Percentiles rank a stretch among this genome's conserved stretches.
Conservation (phyloP, 2,113 vertebrate genomes). For the Sakesphorus luctuosus region DNA sequence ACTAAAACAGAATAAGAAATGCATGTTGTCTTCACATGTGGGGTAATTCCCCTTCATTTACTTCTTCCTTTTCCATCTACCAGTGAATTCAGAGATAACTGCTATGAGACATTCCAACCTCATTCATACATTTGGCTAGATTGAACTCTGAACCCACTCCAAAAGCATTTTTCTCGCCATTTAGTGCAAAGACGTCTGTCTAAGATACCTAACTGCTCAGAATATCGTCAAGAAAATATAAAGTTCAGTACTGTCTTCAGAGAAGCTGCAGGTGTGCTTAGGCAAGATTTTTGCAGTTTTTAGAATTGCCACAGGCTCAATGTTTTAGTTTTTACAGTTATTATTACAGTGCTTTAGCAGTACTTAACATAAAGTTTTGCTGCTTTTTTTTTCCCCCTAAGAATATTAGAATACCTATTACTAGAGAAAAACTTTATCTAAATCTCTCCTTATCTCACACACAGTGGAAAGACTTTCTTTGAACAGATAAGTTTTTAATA, state of each 20-base stretch:
- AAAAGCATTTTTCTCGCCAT: background rate
- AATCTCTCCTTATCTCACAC: background rate
- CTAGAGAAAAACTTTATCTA: background rate
- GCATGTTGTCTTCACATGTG: background rate
- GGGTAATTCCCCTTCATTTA: background rate
- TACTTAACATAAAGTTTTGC: rapidly evolving
- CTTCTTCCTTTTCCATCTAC: background rate
- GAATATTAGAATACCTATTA: background rate
- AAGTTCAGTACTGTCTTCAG: background rate
- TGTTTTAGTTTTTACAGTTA: background rate
- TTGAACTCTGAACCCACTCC: background rate
- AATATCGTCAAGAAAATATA: background rate
- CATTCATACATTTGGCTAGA: background rate
- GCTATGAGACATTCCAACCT: background rate
- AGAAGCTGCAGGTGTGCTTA: background rate
- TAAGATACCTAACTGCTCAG: background rate
- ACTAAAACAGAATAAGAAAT: background rate
- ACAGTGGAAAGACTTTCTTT: background rate
- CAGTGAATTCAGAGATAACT: background rate
- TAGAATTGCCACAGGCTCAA: background rate
- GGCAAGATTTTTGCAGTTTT: background rate
- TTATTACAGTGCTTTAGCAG: background rate
- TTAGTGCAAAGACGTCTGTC: background rate
- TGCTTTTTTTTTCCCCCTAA: no score
- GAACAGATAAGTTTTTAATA: rapidly evolving